Base-by-base conservation (phyloP, 2,888 invertebrate species). In the Mesorhabditis sp. region DNA sequence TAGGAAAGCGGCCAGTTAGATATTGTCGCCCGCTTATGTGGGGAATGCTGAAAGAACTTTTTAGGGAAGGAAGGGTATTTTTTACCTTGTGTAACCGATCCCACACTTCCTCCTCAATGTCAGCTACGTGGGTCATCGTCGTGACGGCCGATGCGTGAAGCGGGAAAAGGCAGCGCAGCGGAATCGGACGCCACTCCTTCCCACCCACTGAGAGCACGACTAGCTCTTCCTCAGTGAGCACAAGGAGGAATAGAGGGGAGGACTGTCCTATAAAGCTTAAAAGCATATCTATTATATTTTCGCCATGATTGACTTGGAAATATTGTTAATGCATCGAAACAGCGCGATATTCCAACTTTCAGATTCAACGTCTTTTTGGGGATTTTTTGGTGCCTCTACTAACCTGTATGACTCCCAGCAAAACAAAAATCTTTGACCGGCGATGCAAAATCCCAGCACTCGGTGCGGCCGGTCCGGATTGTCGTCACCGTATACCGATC, bases 401-500 rank as follows among this genome's bases (percentile, higher is more conserved):
- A 28, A 28, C 28, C 28, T 28, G 28, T 28, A 28, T 28, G 28
- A 28, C 28, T 28, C 28, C 28, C 28, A 50, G 58, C 58, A 50
- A 50, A 50, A 50, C 58, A 50, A n/a, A 62, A 62, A 15, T 62
- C 63, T 6, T n/a, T 10, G 6, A 62, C 63, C 63, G 63, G 63
- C n/a, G 15, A 6, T 7, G 63, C 63, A 28, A 62, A 62, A 15
- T 62, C 63, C 13, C 10, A 62, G 10, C 10, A 7, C 6, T 10
- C 63, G 41, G 28, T 15, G n/a, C 63, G n/a, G 1, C 28, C 63
- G 13, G 63, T 90, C 68, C 90, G 90, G 85, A 91, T 90, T 0
- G 93, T 92, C 4, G 95, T 93, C 45, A 98, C 93, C 0, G 95
- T 94, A 87, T 93, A 92, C 81, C 93, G 92, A 87, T 97, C 96